Base-by-base conservation (phyloP, 2,113 vertebrate genomes). In the Nothoprocta perdicaria region DNA sequence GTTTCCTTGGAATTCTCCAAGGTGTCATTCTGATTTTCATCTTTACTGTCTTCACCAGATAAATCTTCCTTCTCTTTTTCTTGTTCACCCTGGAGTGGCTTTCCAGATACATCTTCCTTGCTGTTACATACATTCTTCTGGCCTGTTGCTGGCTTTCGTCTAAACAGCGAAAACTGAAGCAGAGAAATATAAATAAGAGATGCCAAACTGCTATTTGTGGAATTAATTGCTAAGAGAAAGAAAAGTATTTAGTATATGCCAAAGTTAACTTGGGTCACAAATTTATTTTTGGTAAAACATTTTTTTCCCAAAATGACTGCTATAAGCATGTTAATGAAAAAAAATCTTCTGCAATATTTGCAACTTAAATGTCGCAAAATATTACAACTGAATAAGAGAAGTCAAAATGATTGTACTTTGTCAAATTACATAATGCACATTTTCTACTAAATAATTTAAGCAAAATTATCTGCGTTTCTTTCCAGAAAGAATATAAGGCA, bases 101-200 rank as follows among this genome's bases (percentile, higher is more conserved):
- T 94, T 95, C 74, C 94, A 91, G 91, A 53, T 33, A 19, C 62
- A 31, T 88, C 90, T 88, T 97, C 93, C 43, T 75, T 95, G 84
- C 57, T 79, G 46, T 62, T 96, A 71, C 94, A 86, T 46, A 85
- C 50, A 71, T 73, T 92, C 94, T 97, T 98, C 61, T 96, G 96
- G 93, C 80, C 63, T 55, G 87, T 73, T 69, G 74, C 43, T 75
- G 95, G 94, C 68, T 95, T 96, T 89, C 87, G 90, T 85, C 96
- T 98, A 72, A 98, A 97, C 23, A 98, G 67, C 68, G 94, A 98
- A 96, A 97, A 93, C 98, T 98, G 93, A 81, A 93, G 95, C 73
- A 95, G 95, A 79, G 81, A 63, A 89, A 86, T 17, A 43, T 76
- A 61, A 76, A 93, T 58, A 3, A 67, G 27, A 57, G 9, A 17